Evolutionary conservation across 2,113 vertebrate genomes (phyloP).

Genomic region (Spea bombifrons): DNA sequence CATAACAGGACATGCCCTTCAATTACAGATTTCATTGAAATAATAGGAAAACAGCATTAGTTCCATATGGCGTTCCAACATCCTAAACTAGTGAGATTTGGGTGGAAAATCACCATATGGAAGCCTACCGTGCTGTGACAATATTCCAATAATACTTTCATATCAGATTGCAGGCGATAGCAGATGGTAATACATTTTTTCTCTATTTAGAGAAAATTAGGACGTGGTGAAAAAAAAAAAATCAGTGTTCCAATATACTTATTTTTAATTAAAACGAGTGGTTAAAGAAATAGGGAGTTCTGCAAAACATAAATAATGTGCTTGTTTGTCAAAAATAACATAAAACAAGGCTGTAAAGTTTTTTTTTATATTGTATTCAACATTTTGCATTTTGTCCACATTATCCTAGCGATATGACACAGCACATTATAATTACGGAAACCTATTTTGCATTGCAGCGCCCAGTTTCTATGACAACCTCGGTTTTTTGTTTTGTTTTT

Average conservation of each 20-base stretch:
- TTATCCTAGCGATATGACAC: too few relatives aligned
- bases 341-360: too few relatives aligned
- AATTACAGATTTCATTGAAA: constrained; percentile 32
- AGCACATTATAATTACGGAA: too few relatives aligned
- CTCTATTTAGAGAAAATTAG: constrained; percentile 46
- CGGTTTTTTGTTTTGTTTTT: too few relatives aligned
- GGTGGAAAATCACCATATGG: constrained; percentile 49
- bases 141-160: constrained; percentile 30
- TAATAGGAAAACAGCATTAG: constrained; percentile 15
- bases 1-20: not conserved
- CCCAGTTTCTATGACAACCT: too few relatives aligned
- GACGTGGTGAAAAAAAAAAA: constrained; percentile 15
- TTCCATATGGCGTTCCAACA: constrained; percentile 25
- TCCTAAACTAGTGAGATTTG: constrained; percentile 20
- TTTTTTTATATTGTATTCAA: too few relatives aligned
- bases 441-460: too few relatives aligned
- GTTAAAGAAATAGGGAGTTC: not conserved
- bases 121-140: constrained; percentile 35
- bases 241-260: not conserved
- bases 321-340: too few relatives aligned
- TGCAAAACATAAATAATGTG: not conserved
- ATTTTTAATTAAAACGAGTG: constrained; percentile 42
- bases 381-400: too few relatives aligned
- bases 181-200: constrained; percentile 50
- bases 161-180: constrained; percentile 48